Conservation (phyloP, 2,888 invertebrate genomes). For the Hyposoter dolosus region DNA sequence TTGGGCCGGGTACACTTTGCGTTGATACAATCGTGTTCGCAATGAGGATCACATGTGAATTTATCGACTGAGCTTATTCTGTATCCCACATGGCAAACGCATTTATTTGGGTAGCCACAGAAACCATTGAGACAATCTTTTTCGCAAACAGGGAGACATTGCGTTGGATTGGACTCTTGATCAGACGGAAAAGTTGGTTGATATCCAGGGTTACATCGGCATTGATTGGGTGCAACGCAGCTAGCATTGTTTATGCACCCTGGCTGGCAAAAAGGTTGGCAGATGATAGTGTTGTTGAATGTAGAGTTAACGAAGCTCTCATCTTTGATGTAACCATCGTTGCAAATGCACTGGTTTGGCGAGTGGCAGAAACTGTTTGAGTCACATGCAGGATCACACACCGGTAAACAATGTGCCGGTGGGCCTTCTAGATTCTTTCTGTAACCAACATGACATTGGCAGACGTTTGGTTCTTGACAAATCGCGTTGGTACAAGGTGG, state of each 20-base stretch:
- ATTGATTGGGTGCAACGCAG: conserved; percentile 47
- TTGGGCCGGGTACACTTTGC: conserved; percentile 82
- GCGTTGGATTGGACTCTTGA: conserved; percentile 24
- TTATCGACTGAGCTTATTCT: conserved; percentile 32
- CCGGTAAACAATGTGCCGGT: conserved; percentile 8
- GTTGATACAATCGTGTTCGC: conserved; percentile 82
- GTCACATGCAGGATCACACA: conserved; percentile 34
- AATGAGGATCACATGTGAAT: conserved; percentile 65
- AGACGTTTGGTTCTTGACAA: conserved; percentile 11
- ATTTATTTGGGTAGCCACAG: conserved; percentile 64
- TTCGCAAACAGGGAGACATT: conserved; percentile 64
- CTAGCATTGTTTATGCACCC: conserved; percentile 34
- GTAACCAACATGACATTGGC: conserved; percentile 23
- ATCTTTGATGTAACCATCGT: conserved; percentile 19
- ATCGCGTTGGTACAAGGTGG: conserved; percentile 19
- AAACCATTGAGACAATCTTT: conserved; percentile 53
- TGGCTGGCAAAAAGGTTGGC: conserved; percentile 44
- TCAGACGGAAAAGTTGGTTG: background rate
- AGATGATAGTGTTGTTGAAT: background rate
- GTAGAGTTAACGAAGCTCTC: background rate
- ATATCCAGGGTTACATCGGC: conserved; percentile 44
- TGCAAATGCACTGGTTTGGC: conserved; percentile 36
- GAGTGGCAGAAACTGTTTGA: conserved; percentile 22
- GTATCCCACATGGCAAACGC: conserved; percentile 62
- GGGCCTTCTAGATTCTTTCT: background rate